Evolutionary conservation across 2,113 vertebrate species (phyloP).

Genomic region (Sturnus vulgaris): DNA sequence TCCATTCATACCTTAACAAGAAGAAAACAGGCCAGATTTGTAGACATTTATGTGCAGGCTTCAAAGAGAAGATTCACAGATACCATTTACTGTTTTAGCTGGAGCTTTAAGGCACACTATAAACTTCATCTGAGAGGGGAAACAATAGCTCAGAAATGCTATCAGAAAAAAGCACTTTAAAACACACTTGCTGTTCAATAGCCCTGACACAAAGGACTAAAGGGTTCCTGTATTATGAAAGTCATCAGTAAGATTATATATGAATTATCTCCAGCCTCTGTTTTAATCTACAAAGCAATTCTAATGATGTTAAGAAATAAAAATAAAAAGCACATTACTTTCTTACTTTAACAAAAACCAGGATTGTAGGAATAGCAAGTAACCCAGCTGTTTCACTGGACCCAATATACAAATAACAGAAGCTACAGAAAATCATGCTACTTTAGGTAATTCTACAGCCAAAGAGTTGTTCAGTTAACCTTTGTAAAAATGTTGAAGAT

Average conservation of each 20-base stretch:
- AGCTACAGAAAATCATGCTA: not conserved
- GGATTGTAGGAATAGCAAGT: not conserved
- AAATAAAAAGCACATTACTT: not conserved
- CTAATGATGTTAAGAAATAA: not conserved
- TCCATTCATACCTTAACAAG: not conserved
- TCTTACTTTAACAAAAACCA: not conserved
- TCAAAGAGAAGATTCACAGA: conserved; percentile 1
- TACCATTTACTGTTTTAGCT: not conserved
- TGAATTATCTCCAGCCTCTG: not conserved
- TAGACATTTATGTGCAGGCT: not conserved
- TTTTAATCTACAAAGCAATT: not conserved
- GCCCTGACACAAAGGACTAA: not conserved
- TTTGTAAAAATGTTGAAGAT: not conserved
- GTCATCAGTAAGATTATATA: not conserved
- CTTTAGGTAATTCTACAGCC: not conserved
- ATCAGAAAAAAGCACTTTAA: not conserved
- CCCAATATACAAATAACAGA: not conserved
- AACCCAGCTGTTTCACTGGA: not conserved
- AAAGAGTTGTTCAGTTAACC: not conserved
- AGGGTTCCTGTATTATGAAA: not conserved
- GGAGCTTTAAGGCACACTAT: not conserved
- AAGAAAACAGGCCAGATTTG: not conserved
- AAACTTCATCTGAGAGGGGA: not conserved
- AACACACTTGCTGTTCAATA: not conserved
- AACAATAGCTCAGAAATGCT: not conserved